These are phyloP conservation scores for Stictonetta naevosa DNA, from an alignment of 2,113 vertebrate species.

Conservation along the genomic window DNA sequence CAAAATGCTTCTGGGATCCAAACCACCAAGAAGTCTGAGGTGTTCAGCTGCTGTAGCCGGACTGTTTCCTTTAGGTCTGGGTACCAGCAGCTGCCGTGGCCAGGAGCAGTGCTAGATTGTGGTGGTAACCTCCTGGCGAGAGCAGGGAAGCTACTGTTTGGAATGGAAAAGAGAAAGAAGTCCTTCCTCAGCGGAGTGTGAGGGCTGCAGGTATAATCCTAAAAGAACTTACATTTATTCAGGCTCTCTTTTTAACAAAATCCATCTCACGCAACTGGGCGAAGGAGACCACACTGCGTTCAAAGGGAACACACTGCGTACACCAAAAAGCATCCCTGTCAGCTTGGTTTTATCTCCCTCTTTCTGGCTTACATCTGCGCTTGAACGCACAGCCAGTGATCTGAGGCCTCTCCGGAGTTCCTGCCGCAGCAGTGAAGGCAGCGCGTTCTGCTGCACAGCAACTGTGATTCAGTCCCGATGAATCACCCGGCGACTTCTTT, in stretches of 20 bases:
- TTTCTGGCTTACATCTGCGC: background rate
- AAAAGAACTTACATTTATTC: background rate
- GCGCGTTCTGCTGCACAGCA: background rate
- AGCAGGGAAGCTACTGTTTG: background rate
- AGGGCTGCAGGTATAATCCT: background rate
- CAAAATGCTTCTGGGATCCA: background rate
- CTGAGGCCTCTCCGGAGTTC: background rate
- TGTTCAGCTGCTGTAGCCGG: background rate
- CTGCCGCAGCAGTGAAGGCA: slow-evolving; percentile 10
- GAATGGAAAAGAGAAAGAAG: background rate
- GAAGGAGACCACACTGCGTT: background rate
- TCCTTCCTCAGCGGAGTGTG: background rate
- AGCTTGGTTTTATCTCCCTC: background rate
- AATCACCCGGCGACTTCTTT: slow-evolving; percentile 47
- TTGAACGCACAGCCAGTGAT: background rate
- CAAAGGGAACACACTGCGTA: background rate
- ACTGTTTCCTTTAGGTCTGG: background rate
- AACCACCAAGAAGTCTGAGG: background rate
- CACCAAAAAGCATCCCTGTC: background rate
- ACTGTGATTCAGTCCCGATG: slow-evolving; percentile 51
- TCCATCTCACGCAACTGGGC: background rate
- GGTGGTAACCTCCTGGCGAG: background rate
- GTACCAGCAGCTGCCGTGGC: accelerated
- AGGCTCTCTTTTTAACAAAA: background rate
- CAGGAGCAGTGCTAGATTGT: background rate